A percentile compares a stretch with the other conserved stretches of the same genome.
Evolutionary conservation across 1,140 invertebrate species (phyloP).

Genomic region (Halyomorpha halys): DNA sequence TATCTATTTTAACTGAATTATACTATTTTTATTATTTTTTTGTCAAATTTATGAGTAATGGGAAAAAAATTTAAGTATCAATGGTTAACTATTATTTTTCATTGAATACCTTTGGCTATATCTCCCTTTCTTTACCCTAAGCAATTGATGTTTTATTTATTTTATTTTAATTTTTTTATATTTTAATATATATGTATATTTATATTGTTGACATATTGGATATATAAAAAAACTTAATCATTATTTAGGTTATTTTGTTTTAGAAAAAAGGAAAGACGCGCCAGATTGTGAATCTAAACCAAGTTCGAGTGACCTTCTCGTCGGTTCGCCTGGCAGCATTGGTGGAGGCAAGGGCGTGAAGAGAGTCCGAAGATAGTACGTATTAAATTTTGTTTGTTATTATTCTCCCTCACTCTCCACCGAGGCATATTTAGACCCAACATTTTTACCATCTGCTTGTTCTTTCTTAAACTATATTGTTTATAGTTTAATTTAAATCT

Average conservation of each 20-base stretch:
- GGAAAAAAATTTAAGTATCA: too few species aligned
- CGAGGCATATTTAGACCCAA: too few species aligned
- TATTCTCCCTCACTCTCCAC: too few species aligned
- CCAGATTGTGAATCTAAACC: constrained; percentile 66
- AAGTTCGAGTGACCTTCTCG: constrained; percentile 45
- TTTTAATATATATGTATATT: neutral
- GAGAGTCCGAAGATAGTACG: constrained; percentile 67
- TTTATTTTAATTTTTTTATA: neutral
- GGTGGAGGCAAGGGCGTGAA: constrained; percentile 51
- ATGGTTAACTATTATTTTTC: too few species aligned
- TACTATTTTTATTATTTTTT: too few species aligned
- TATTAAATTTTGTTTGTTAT: constrained; percentile 33
- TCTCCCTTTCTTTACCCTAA: neutral
- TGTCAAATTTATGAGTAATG: too few species aligned
- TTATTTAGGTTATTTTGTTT: constrained; percentile 17
- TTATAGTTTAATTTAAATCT: too few species aligned
- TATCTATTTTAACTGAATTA: too few species aligned
- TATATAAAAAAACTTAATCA: constrained; percentile 17
- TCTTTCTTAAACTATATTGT: too few species aligned
- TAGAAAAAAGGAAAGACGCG: constrained; percentile 80
- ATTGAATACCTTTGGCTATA: too few species aligned
- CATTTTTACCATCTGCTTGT: too few species aligned
- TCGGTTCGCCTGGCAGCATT: constrained; percentile 41
- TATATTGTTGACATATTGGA: constrained; percentile 3
- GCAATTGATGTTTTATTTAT: neutral